Conservation (phyloP, 2,797 vertebrate species). For the Muscicapa comitata region DNA sequence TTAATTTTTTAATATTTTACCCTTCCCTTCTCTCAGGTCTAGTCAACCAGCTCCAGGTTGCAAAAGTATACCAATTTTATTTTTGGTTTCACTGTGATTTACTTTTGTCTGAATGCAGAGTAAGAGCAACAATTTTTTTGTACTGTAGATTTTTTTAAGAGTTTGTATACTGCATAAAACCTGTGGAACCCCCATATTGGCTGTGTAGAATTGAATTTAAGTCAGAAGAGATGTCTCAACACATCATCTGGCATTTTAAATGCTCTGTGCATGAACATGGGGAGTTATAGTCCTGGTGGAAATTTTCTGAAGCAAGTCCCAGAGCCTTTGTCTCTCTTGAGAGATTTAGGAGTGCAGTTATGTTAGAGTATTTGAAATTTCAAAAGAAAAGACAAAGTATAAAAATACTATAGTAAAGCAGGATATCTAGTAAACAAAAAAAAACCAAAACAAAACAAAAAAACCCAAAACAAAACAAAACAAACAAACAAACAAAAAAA, state of each 20-base stretch:
- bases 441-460: neutral
- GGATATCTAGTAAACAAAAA: neutral
- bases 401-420: neutral
- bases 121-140: neutral
- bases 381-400: neutral
- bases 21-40: neutral
- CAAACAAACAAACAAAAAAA: neutral
- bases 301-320: neutral
- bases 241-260: neutral
- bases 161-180: neutral
- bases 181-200: neutral
- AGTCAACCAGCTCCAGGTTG: neutral
- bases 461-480: neutral
- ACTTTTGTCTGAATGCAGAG: neutral
- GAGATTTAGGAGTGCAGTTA: neutral
- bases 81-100: neutral
- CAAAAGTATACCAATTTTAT: neutral
- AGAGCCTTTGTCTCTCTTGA: neutral
- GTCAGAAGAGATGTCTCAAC: neutral
- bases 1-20: neutral
- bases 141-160: too few species aligned
- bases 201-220: neutral
- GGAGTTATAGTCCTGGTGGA: neutral
- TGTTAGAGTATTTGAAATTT: neutral
- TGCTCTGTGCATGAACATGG: neutral